These are phyloP conservation scores for Drosophila gaucha DNA, from an alignment of 2,888 invertebrate genomes.

Conservation along the genomic window DNA sequence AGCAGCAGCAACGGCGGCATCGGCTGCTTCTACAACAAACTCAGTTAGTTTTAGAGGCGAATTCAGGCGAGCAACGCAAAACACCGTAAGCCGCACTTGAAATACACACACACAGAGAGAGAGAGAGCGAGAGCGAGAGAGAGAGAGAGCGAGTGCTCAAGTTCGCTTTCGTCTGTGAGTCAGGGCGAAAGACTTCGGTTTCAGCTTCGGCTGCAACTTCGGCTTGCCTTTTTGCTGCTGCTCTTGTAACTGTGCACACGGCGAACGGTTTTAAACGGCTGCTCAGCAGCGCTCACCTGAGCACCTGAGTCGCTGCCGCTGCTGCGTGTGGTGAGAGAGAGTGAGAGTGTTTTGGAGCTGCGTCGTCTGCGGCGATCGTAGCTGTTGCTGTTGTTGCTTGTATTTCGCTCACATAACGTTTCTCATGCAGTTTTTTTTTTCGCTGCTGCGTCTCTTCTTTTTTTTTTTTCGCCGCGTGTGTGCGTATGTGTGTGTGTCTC, in stretches of 20 bases:
- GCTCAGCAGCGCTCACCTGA: conserved; percentile 21
- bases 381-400: conserved; percentile 14
- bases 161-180: conserved; percentile 66
- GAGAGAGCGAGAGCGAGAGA: conserved; percentile 11
- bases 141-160: conserved; percentile 19
- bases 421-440: conserved; percentile 77
- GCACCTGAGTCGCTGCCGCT: conserved; percentile 41
- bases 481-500: conserved; percentile 8
- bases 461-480: conserved; percentile 14
- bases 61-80: conserved; percentile 63
- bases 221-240: conserved; percentile 7
- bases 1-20: conserved; percentile 7
- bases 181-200: conserved; percentile 27
- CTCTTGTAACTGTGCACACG: conserved; percentile 55
- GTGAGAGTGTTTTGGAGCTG: conserved; percentile 75
- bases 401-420: conserved; percentile 82
- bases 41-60: conserved; percentile 72
- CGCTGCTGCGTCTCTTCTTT: conserved; percentile 20
- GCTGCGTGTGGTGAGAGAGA: conserved; percentile 55
- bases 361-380: conserved; percentile 38
- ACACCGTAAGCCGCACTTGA: conserved; percentile 76
- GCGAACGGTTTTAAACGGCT: conserved; percentile 61
- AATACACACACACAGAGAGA: conserved; percentile 29
- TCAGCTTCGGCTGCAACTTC: conserved; percentile 21
- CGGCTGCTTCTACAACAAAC: conserved; percentile 58